Evolutionary conservation across 2,888 invertebrate genomes (phyloP).

Genomic region (Polydrusus pterygomalis): DNA sequence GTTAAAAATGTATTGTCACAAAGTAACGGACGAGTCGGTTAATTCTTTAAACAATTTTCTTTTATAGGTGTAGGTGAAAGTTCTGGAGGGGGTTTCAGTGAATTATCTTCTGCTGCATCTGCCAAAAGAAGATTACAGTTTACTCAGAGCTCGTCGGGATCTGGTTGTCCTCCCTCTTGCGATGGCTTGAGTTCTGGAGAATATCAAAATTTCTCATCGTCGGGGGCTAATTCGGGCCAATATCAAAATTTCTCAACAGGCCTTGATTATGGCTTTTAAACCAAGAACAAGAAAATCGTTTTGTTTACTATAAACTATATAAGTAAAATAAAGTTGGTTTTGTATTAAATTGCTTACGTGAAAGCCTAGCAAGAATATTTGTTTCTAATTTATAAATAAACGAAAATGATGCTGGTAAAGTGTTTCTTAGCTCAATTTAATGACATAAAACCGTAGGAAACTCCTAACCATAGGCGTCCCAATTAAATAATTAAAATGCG

Average conservation of each 20-base stretch:
- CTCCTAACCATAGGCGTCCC: no score
- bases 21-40: no score
- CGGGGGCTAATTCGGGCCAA: not conserved
- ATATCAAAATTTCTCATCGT: not conserved
- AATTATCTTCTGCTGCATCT: not conserved
- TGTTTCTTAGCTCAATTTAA: no score
- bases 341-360: no score
- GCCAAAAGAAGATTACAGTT: not conserved
- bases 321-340: not conserved
- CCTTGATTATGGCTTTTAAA: conserved; percentile 3
- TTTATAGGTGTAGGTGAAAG: conserved; percentile 3
- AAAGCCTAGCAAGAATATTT: no score
- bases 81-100: conserved; percentile 6
- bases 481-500: no score
- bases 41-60: not conserved
- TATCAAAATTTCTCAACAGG: conserved; percentile 4
- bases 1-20: no score
- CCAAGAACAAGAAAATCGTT: not conserved
- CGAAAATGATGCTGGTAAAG: no score
- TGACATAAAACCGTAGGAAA: no score
- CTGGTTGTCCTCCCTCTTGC: conserved; percentile 24
- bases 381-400: no score
- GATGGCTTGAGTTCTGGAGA: not conserved
- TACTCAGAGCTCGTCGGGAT: not conserved
- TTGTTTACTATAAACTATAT: not conserved